These are phyloP conservation scores for Peucedramus taeniatus DNA, from an alignment of 2,113 vertebrate species.

Conservation along the genomic window DNA sequence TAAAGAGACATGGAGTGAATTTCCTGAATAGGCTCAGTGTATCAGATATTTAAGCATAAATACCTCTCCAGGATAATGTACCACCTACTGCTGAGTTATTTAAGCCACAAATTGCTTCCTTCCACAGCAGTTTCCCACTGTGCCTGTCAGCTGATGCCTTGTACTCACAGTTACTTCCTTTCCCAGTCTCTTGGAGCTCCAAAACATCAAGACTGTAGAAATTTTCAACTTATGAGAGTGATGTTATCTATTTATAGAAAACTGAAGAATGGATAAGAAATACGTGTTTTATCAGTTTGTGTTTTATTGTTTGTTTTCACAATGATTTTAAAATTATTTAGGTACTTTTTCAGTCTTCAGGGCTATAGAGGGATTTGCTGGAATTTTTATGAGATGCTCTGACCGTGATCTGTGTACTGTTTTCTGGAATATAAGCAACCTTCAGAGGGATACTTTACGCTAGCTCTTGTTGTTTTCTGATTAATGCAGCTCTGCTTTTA, in stretches of 20 bases:
- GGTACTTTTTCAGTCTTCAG: not conserved
- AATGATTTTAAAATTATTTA: not conserved
- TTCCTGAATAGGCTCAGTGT: not conserved
- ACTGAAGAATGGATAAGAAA: not conserved
- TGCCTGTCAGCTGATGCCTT: not conserved
- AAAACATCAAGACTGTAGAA: not conserved
- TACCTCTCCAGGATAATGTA: not conserved
- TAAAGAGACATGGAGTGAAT: not conserved
- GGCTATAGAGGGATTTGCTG: not conserved
- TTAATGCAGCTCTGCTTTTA: not conserved
- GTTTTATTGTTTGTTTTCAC: not conserved
- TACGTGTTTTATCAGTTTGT: not conserved
- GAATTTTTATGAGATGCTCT: not conserved
- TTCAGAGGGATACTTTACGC: not conserved
- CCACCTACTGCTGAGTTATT: not conserved
- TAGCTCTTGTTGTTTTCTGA: not conserved
- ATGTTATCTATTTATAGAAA: not conserved
- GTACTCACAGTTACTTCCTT: not conserved
- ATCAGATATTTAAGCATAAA: not conserved
- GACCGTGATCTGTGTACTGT: not conserved
- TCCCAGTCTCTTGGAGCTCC: not conserved
- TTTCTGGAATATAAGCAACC: not conserved
- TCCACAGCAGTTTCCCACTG: not conserved
- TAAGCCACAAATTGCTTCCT: slow-evolving; percentile 8
- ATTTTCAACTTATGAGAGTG: not conserved